Base-by-base conservation (phyloP, 2,113 vertebrate genomes). In the Polypterus senegalus region DNA sequence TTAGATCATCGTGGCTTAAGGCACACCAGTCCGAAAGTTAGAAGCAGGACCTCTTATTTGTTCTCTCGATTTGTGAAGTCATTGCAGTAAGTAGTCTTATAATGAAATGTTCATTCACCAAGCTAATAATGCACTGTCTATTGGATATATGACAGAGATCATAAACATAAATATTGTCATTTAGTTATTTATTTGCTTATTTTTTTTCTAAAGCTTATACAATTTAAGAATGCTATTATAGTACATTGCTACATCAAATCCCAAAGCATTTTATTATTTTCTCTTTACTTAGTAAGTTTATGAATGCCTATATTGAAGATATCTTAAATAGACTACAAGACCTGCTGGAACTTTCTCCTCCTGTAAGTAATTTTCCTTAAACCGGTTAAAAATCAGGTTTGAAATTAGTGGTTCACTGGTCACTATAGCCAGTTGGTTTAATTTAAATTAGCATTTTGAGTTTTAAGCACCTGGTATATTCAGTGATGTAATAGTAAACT, bases 1-100 rank as follows among this genome's bases (percentile, higher is more conserved):
- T 84, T 99, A 79, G 96, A 99, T 82, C 94, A 94, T 4, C 81
- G 96, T 65, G 96, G 96, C 59, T 83, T 99, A 78, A 91, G 96
- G 55, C 89, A 98, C 83, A 80, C 81, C 67, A 97, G 90, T 76
- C 89, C 92, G 0, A 99, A 99, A 86, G 96, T 99, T 10, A 85
- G 96, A 68, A 99, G 96, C 77, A 79, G 96, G 72, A 91, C 90
- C 9, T 85, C 96, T 11, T 99, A 99, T 74, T 89, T 99, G 27
- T 95, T 99, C 70, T 98, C 94, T 70, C 88, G 94, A 77, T 98
- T 96, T 82, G 87, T 99, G 75, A 99, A 99, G 75, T 94, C 91
- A 6, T 78, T 99, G 63, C 91, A 96, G 96, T 99, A 81, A 92
- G 94, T 91, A 58, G 47, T 9, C 47, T 8, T 45, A n/a, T 7